phyloP scores from a whole-genome alignment of 1,140 invertebrate genomes.

The Nymphalis io region DNA sequence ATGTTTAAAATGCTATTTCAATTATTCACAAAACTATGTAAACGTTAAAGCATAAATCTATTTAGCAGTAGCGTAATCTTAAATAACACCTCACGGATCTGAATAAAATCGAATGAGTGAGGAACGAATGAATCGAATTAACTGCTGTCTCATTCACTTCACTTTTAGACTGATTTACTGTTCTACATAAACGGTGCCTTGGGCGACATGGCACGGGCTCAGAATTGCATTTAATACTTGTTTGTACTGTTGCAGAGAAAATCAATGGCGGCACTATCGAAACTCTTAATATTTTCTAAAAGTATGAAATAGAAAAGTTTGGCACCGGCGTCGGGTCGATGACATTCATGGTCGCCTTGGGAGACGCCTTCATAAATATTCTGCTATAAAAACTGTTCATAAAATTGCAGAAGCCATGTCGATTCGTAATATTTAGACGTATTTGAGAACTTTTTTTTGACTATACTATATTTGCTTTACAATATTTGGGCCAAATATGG shows the following conservation, averaged over 20 bases:
- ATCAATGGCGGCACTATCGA: conserved; percentile 22
- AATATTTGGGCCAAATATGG: too few relatives aligned
- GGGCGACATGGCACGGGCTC: conserved; percentile 51
- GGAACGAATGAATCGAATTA: conserved; percentile 11
- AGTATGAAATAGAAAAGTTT: conserved; percentile 1
- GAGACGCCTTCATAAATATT: background rate
- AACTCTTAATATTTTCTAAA: background rate
- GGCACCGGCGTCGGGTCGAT: background rate
- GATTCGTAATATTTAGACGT: too few relatives aligned
- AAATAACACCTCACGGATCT: background rate
- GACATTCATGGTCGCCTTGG: background rate
- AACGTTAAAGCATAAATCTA: background rate
- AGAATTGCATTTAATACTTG: conserved; percentile 51
- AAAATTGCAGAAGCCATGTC: too few relatives aligned
- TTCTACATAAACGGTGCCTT: conserved; percentile 44
- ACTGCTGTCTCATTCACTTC: conserved; percentile 7
- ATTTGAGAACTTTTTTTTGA: too few relatives aligned
- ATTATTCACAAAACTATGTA: background rate
- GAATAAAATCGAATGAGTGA: conserved; percentile 6
- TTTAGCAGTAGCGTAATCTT: background rate
- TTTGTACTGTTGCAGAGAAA: conserved; percentile 20
- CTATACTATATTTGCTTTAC: too few relatives aligned
- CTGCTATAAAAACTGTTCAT: too few relatives aligned
- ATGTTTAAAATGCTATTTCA: too few relatives aligned
- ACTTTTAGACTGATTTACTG: conserved; percentile 9